phyloP scores from a whole-genome alignment of 2,888 invertebrate species.

The Bruchidius siliquastri region DNA sequence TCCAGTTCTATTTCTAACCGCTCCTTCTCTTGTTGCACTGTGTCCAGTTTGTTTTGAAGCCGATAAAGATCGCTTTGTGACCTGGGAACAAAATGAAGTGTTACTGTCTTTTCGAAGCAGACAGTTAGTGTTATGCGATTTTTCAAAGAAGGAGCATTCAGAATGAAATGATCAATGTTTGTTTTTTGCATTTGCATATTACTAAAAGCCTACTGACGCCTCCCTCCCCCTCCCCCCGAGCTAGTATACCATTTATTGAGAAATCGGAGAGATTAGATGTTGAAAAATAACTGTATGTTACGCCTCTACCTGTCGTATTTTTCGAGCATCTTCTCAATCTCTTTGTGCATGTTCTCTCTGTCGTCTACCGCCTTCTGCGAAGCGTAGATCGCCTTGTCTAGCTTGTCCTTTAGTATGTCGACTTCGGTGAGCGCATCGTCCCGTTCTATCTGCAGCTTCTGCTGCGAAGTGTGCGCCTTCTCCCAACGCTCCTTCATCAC shows the following conservation, averaged over 20 bases:
- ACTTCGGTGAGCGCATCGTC: conserved; percentile 83
- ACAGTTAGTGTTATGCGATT: too few relatives aligned
- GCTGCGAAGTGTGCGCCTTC: conserved; percentile 77
- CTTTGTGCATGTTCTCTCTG: conserved; percentile 81
- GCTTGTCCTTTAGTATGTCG: conserved; percentile 82
- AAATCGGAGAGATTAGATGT: too few relatives aligned
- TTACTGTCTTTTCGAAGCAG: conserved; percentile 5
- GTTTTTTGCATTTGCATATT: too few relatives aligned
- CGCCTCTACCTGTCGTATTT: conserved; percentile 84
- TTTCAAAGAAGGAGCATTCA: too few relatives aligned
- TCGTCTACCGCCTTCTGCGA: conserved; percentile 83
- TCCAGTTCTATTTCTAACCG: conserved; percentile 80
- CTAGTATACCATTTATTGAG: too few relatives aligned
- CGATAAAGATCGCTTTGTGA: conserved; percentile 87
- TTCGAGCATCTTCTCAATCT: conserved; percentile 87
- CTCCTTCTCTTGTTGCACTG: conserved; percentile 82
- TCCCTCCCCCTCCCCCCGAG: too few relatives aligned
- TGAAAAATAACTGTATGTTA: too few relatives aligned
- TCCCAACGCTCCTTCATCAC: conserved; percentile 80
- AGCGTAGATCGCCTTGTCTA: conserved; percentile 80
- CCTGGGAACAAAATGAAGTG: conserved; percentile 48
- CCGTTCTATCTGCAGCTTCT: conserved; percentile 80
- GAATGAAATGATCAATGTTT: too few relatives aligned
- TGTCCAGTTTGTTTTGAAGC: conserved; percentile 82
- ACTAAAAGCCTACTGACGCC: too few relatives aligned